Percentiles rank a stretch among this genome's conserved stretches.
phyloP scores from a whole-genome alignment of 2,113 vertebrate species.

The Anguilla rostrata region DNA sequence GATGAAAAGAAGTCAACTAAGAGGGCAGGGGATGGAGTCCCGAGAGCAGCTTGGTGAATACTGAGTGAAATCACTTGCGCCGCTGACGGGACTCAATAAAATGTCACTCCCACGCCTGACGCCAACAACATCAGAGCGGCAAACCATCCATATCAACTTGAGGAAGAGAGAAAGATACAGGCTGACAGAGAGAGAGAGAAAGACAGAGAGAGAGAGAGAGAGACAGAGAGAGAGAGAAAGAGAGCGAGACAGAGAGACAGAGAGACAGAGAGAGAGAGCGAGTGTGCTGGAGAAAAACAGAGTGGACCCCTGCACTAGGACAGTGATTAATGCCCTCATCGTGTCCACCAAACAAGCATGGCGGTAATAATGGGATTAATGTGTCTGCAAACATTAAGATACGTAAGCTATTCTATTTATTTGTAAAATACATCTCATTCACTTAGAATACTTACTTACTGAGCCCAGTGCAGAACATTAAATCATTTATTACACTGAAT shows the following conservation, averaged over 20 bases:
- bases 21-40: neutral
- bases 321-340: constrained; percentile 49
- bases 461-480: constrained; percentile 61
- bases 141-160: neutral
- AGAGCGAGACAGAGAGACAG: constrained; percentile 44
- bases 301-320: constrained; percentile 28
- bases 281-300: constrained; percentile 23
- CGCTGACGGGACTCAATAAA: neutral
- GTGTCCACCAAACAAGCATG: constrained; percentile 51
- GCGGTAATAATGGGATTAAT: constrained; percentile 61
- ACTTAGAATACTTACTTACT: constrained; percentile 20
- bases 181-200: neutral
- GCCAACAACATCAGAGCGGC: neutral
- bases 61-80: constrained; percentile 13
- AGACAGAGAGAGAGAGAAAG: constrained; percentile 35
- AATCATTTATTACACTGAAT: constrained; percentile 72
- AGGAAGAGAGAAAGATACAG: constrained; percentile 32
- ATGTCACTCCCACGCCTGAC: neutral
- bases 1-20: constrained; percentile 27
- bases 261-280: constrained; percentile 22
- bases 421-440: neutral
- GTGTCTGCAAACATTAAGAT: constrained; percentile 58
- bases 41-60: constrained; percentile 6
- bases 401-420: constrained; percentile 26
- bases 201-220: constrained; percentile 42